These are phyloP conservation scores for Pectinophora gossypiella DNA, from an alignment of 1,140 invertebrate genomes.

Conservation along the genomic window DNA sequence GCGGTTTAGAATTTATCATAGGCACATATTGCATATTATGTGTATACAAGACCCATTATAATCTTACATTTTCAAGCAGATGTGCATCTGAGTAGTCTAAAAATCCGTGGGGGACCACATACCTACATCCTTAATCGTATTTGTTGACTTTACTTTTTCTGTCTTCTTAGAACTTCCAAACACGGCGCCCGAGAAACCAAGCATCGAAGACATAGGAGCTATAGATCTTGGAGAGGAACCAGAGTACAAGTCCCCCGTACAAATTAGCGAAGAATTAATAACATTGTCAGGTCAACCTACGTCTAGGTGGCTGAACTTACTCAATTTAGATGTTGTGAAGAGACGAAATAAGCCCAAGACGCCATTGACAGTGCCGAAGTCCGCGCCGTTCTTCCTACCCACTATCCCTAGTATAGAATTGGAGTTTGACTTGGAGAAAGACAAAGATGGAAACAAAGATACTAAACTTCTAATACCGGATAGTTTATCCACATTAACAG, in stretches of 20 bases:
- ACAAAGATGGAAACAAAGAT: conserved; percentile 47
- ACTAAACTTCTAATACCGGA: conserved; percentile 76
- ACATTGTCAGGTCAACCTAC: conserved; percentile 90
- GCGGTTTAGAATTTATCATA: no score
- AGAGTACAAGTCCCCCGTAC: conserved; percentile 86
- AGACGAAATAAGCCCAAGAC: conserved; percentile 94
- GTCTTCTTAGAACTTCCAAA: conserved; percentile 53
- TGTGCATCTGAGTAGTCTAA: no score
- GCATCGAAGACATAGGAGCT: conserved; percentile 72
- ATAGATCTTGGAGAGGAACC: conserved; percentile 75
- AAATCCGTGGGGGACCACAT: no score
- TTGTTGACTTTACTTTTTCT: no score
- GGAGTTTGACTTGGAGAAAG: conserved; percentile 84
- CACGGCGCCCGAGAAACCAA: conserved; percentile 50
- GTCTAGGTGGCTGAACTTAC: conserved; percentile 95
- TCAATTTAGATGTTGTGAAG: conserved; percentile 93
- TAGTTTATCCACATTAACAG: conserved; percentile 79
- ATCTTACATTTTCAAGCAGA: no score
- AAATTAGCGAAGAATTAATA: conserved; percentile 88
- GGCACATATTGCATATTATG: no score
- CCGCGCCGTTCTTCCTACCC: conserved; percentile 96
- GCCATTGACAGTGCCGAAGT: conserved; percentile 86
- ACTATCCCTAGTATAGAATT: conserved; percentile 89
- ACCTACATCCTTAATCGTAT: no score
- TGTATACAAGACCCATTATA: no score